Evolutionary conservation across 2,888 invertebrate species (phyloP).

Genomic region (Imbricaverruca yamaguchii): DNA sequence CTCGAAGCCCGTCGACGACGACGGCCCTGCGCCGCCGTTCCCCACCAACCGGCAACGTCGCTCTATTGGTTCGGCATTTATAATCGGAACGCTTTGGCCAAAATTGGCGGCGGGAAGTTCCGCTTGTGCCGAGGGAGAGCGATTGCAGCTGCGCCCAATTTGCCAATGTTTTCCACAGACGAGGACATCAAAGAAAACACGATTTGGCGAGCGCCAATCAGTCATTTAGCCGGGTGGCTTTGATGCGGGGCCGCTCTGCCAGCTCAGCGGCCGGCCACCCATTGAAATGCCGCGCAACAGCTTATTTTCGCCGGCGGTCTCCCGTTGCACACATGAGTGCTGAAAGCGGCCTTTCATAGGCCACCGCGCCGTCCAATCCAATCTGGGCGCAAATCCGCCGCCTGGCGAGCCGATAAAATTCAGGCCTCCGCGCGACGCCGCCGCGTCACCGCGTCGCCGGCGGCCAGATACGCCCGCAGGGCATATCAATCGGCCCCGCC

Average conservation of each 20-base stretch:
- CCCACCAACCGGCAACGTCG: too few species aligned
- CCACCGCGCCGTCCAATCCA: not conserved
- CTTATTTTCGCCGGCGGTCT: not conserved
- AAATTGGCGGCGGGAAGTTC: not conserved
- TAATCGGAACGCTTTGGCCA: not conserved
- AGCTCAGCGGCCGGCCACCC: not conserved
- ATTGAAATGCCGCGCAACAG: not conserved
- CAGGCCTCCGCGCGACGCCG: not conserved
- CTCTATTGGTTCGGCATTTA: not conserved
- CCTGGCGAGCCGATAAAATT: not conserved
- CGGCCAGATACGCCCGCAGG: not conserved
- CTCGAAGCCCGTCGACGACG: too few species aligned
- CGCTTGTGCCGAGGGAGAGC: not conserved
- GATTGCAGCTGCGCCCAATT: not conserved
- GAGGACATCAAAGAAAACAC: not conserved
- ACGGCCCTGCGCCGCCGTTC: too few species aligned
- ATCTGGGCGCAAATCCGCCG: not conserved
- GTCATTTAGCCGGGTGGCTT: not conserved
- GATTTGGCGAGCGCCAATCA: not conserved
- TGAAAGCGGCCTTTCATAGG: not conserved
- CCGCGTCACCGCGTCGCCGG: not conserved
- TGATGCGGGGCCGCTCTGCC: not conserved
- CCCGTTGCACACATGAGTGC: not conserved
- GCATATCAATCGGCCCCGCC: not conserved
- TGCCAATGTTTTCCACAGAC: not conserved